phyloP scores from a whole-genome alignment of 2,797 vertebrate genomes.

The Notolepis coatsorum region DNA sequence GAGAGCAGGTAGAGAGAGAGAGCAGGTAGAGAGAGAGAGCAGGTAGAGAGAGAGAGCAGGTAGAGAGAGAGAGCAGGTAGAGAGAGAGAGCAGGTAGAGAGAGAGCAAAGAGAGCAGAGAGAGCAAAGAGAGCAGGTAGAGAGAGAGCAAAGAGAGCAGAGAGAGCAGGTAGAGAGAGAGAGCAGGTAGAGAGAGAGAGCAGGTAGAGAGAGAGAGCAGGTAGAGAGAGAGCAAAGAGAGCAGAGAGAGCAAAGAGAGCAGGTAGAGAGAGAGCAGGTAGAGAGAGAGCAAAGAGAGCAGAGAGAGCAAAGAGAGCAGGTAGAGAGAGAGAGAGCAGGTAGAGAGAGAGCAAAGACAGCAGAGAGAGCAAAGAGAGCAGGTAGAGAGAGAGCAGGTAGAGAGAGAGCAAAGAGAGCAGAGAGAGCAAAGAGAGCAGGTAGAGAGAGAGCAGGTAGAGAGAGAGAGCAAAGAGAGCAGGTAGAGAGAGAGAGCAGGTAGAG shows the following conservation, averaged over 20 bases:
- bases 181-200: slow-evolving; percentile 53
- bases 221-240: slow-evolving; percentile 36
- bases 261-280: not conserved
- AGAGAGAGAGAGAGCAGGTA: not conserved
- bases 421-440: slow-evolving; percentile 43
- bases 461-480: too few species aligned
- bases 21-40: too few species aligned
- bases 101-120: too few species aligned
- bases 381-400: not conserved
- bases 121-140: slow-evolving; percentile 34
- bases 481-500: slow-evolving; percentile 38
- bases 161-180: slow-evolving; percentile 40
- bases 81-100: slow-evolving; percentile 7
- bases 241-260: slow-evolving; percentile 56
- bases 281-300: too few species aligned
- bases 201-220: not conserved
- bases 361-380: slow-evolving; percentile 52
- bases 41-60: slow-evolving; percentile 55
- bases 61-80: slow-evolving; percentile 27
- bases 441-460: not conserved
- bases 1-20: too few species aligned
- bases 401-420: slow-evolving; percentile 50
- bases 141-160: not conserved
- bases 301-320: slow-evolving; percentile 51
- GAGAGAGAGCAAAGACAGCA: too few species aligned